Base-by-base conservation (phyloP, 1,140 invertebrate genomes). In the Magallana gigas region DNA sequence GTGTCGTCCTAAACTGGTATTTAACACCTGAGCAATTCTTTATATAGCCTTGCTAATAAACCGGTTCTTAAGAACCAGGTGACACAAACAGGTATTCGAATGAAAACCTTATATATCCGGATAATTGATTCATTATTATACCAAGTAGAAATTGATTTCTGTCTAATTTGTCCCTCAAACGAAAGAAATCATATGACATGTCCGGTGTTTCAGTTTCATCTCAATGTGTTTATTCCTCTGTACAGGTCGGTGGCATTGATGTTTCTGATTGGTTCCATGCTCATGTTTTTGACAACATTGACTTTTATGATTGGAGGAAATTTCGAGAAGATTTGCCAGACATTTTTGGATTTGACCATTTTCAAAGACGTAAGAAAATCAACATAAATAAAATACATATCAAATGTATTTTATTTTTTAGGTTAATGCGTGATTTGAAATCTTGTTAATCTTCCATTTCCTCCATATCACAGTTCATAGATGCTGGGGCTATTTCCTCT, bases 241-340 rank as follows among this genome's bases (percentile, higher is more conserved):
- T 85, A n/a, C 48, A 88, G 88, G 68, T 82, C 84, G 8, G 68
- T 81, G 6, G 88, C 85, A 2, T 83, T 88, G 4, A 88, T 88
- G 81, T 88, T 88, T 60, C 18, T 88, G 18, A 59, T 88, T n/a
- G 84, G 84, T 18, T 80, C 81, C 11, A 57, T 88, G 6, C 59
- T 88, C 23, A 88, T 88, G 88, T 36, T 88, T 29, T 57, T 88
- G 29, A 88, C 88, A 9, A 86, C 88, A 0, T 57, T 88, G 1
- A 76, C 88, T 16, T 88, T 88, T 84, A 88, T 88, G 88, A 88
- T 88, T 64, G 88, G 88, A 8, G 85, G 80, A 60, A 86, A 86
- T 36, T 58, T 88, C n/a, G 88, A 88, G 36, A 86, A 86, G 83
- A 88, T 88, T 14, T 88, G 88, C 62, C 88, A 88, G 57, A 86